Percentiles rank a stretch among this genome's conserved stretches.
These are phyloP conservation scores for Conops quadrifasciatus DNA, from an alignment of 2,888 invertebrate species.

Conservation along the genomic window DNA sequence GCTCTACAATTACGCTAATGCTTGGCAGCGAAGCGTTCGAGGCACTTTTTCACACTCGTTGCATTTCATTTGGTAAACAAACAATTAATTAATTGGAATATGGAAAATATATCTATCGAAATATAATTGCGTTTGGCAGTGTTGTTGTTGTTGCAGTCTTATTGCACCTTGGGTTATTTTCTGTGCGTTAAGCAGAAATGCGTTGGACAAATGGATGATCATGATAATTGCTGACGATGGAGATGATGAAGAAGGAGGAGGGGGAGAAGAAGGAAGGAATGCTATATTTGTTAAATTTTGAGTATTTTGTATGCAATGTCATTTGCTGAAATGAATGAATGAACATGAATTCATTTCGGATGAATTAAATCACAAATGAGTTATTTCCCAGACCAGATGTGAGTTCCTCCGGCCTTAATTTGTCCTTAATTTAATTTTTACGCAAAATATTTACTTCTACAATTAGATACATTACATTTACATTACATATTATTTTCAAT, in stretches of 20 bases:
- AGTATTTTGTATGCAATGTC: not conserved
- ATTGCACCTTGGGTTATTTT: not conserved
- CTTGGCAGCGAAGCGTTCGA: not conserved
- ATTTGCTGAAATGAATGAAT: too few species aligned
- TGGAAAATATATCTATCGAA: slow-evolving; percentile 33
- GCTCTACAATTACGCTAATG: too few species aligned
- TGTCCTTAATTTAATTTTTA: too few species aligned
- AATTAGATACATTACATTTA: too few species aligned
- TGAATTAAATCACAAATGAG: not conserved
- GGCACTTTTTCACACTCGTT: slow-evolving; percentile 39
- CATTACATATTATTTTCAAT: too few species aligned
- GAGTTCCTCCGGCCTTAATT: too few species aligned
- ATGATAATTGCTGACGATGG: not conserved
- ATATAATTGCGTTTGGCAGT: slow-evolving; percentile 7
- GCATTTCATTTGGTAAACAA: slow-evolving; percentile 44
- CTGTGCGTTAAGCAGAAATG: not conserved
- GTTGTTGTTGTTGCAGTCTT: not conserved
- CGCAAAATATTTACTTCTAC: too few species aligned
- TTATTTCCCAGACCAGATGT: too few species aligned
- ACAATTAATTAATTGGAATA: slow-evolving; percentile 48
- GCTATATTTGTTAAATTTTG: not conserved
- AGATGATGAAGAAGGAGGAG: not conserved
- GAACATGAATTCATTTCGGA: too few species aligned
- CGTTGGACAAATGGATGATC: not conserved
- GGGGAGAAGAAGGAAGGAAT: not conserved